Evolutionary conservation across 2,888 invertebrate species (phyloP).

Genomic region (Oxycera nigricornis): DNA sequence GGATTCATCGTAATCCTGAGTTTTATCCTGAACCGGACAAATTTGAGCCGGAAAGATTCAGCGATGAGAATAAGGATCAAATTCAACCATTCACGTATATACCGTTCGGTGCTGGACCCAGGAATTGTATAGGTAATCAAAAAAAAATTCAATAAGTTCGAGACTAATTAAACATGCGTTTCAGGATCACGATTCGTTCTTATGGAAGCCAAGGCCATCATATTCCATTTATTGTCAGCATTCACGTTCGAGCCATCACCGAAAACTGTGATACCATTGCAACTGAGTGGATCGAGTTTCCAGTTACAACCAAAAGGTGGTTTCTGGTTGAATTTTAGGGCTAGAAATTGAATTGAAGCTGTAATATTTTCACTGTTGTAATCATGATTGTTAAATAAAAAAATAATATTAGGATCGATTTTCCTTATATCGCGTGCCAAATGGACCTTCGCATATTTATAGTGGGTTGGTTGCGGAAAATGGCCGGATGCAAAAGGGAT

Average conservation of each 20-base stretch:
- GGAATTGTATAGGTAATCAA: slow-evolving; percentile 62
- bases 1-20: slow-evolving; percentile 64
- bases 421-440: too few relatives aligned
- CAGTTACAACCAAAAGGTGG: slow-evolving; percentile 49
- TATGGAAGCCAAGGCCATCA: slow-evolving; percentile 46
- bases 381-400: too few relatives aligned
- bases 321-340: slow-evolving; percentile 12
- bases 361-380: too few relatives aligned
- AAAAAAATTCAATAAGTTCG: background rate
- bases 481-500: too few relatives aligned
- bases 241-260: slow-evolving; percentile 50
- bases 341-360: too few relatives aligned
- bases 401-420: too few relatives aligned
- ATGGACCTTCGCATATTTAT: too few relatives aligned
- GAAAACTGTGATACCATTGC: slow-evolving; percentile 51
- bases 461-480: too few relatives aligned
- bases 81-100: slow-evolving; percentile 63
- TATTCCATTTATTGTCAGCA: slow-evolving; percentile 52
- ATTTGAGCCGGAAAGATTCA: slow-evolving; percentile 69
- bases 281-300: slow-evolving; percentile 51
- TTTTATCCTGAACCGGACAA: slow-evolving; percentile 65
- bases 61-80: slow-evolving; percentile 65
- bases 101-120: slow-evolving; percentile 68
- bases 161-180: background rate
- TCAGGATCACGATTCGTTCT: slow-evolving; percentile 53